Base-by-base conservation (phyloP, 2,888 invertebrate species). In the Lydus trimaculatus region DNA sequence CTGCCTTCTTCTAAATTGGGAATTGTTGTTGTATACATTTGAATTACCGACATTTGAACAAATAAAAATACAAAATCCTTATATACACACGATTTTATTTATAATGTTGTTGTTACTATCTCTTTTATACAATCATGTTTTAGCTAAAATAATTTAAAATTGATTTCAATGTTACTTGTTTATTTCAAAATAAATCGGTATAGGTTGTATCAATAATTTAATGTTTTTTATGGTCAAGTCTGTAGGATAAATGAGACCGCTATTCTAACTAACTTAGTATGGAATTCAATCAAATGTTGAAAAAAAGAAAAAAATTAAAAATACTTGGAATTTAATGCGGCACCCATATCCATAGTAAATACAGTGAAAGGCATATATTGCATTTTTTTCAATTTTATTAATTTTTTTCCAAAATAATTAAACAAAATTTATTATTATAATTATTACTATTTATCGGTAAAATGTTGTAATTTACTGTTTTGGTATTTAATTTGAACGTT, bases 1-100 rank as follows among this genome's bases (percentile, higher is more conserved):
- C 20, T 9, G 20, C 20, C 8, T 7, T 20, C 48, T 48, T 20
- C 79, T 79, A 80, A 81, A 79, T 80, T 79, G 78, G 75, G 77
- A 80, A 80, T 78, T 79, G 77, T 3, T 2, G 2, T 28, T 28
- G 28, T 28, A 28, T 78, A 60, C 60, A 65, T 65, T n/a, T n/a
- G n/a, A n/a, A n/a, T n/a, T n/a, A n/a, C n/a, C n/a, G n/a, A n/a
- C n/a, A 48, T 48, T 48, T 48, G 48, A 48, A 48, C 39, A 43
- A 48, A 48, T 20, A 3, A 48, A 48, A 48, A 48, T 23, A 48
- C 20, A 48, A 48, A n/a, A 48, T 48, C 48, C 48, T 48, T 8
- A 48, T 48, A 20, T 13, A 9, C 48, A n/a, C n/a, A n/a, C n/a
- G n/a, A n/a, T n/a, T 48, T 20, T 48, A 48, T 48, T 48, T 48